Base-by-base conservation (phyloP, 1,140 invertebrate species). In the Drosophila guanche region DNA sequence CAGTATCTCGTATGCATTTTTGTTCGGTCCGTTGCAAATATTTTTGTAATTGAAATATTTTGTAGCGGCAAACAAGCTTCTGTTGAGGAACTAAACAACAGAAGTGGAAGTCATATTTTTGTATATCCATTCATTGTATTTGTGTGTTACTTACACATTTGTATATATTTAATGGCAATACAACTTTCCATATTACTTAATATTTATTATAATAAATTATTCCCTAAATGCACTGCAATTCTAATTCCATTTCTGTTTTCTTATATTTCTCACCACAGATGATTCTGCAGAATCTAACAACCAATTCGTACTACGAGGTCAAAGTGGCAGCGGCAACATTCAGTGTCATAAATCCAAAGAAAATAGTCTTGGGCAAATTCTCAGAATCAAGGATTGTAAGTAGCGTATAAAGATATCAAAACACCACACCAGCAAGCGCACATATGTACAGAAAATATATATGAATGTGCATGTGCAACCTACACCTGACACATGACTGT, bases 301-400 rank as follows among this genome's bases (percentile, higher is more conserved):
- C 94, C 66, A 94, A 96, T 90, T 94, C 93, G 1, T 92, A 95
- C 86, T 97, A 97, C 90, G 95, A 96, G 91, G 93, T 97, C 22
- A 94, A 94, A 91, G 93, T 97, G 29, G 93, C 94, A 61, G 96
- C 94, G 33, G 95, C 94, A 12, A 95, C 95, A 3, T 92, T 93
- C 53, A 96, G 95, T 90, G 92, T 94, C 25, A 93, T 95, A 76
- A 93, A 95, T 89, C 91, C 91, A 57, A 92, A 93, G 43, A 92
- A 94, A 88, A 92, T 95, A 46, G 94, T 96, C 79, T 91, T 94
- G 77, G 95, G 96, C 45, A 93, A 94, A 74, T 93, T 92, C 76
- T 96, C 95, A 45, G 92, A 93, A 61, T 91, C 94, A 20, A 92
- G 92, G 70, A 94, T 94, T 78, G 94, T 96, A 66, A 92, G 93